These are phyloP conservation scores for Pantherophis alleghaniensis DNA, from an alignment of 2,797 vertebrate species.

Conservation along the genomic window DNA sequence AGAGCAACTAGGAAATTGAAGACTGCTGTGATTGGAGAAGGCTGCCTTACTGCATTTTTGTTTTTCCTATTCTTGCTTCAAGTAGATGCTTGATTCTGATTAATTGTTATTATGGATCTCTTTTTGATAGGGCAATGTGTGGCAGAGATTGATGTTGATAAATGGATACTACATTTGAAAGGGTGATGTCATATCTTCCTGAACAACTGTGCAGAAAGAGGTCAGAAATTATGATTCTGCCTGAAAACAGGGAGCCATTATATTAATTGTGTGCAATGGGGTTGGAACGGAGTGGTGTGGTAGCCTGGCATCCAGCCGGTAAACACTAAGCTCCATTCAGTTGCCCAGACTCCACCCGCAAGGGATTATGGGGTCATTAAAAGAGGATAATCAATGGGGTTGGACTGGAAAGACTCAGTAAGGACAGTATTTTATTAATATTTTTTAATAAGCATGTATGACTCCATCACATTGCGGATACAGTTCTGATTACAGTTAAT, in stretches of 20 bases:
- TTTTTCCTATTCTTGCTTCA: background rate
- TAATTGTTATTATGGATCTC: background rate
- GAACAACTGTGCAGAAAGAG: background rate
- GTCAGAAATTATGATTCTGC: slow-evolving; percentile 24
- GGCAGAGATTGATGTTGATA: background rate
- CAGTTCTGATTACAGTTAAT: slow-evolving; percentile 29
- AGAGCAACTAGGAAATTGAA: background rate
- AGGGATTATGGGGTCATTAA: no score
- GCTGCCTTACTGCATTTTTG: background rate
- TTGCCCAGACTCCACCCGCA: no score
- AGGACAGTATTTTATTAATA: slow-evolving; percentile 37
- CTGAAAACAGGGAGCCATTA: background rate
- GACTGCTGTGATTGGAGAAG: background rate
- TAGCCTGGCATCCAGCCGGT: no score
- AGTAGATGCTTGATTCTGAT: background rate
- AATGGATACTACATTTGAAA: slow-evolving; percentile 23
- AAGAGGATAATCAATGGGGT: no score
- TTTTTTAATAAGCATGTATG: background rate
- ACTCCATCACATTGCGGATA: slow-evolving; percentile 2
- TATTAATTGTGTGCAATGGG: slow-evolving; percentile 4
- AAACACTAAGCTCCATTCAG: no score
- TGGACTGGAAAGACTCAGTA: slow-evolving; percentile 13
- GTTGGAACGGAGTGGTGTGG: background rate
- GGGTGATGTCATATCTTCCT: slow-evolving; percentile 13
- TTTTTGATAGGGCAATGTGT: background rate